phyloP scores from a whole-genome alignment of 2,113 vertebrate species.

The Alouatta palliata region DNA sequence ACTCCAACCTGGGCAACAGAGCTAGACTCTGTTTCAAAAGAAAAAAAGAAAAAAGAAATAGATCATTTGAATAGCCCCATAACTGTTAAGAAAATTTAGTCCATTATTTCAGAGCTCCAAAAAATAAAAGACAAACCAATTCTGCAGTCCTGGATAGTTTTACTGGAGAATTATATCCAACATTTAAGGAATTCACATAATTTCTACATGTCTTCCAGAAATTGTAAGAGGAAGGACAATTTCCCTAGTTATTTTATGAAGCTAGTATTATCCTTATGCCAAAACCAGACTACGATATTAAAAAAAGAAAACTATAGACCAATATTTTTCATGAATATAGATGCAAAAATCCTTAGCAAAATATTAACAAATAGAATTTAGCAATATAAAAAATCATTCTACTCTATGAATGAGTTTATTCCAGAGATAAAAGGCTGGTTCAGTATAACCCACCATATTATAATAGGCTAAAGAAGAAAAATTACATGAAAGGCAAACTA shows the following conservation, averaged over 20 bases:
- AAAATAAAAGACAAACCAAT: neutral
- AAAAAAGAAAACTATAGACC: neutral
- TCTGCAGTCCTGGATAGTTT: neutral
- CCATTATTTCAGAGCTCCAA: neutral
- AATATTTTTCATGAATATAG: neutral
- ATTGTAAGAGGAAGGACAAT: neutral
- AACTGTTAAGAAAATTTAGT: neutral
- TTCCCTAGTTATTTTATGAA: neutral
- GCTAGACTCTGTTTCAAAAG: no score
- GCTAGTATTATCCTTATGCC: neutral
- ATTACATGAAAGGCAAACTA: neutral
- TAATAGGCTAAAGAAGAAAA: neutral
- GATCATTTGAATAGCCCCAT: neutral
- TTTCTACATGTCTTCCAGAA: neutral
- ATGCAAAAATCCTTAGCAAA: neutral
- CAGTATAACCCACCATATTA: neutral
- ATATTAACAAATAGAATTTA: neutral
- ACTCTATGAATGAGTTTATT: neutral
- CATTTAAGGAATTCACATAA: neutral
- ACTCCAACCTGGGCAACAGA: no score
- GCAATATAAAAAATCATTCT: neutral
- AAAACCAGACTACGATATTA: neutral
- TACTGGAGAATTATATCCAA: neutral
- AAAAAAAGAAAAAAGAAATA: no score
- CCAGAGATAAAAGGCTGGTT: neutral